Evolutionary conservation across 2,113 vertebrate species (phyloP).

Genomic region (Camelus dromedarius): DNA sequence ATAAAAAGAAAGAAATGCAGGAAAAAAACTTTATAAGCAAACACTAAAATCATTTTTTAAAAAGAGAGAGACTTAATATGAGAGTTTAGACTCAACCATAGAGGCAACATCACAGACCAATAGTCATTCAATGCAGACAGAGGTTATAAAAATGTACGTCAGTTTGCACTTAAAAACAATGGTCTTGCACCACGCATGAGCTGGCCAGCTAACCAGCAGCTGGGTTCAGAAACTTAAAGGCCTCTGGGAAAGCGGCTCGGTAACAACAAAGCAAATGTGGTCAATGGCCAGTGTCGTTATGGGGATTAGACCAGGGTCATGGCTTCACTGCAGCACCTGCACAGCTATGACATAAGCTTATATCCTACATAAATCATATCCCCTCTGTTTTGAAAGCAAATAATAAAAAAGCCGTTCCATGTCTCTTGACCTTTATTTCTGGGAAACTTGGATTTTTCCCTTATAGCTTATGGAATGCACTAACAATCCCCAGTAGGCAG

Average conservation of each 20-base stretch:
- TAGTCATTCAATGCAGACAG: neutral
- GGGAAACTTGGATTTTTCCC: constrained; percentile 84
- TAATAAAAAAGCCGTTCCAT: constrained; percentile 86
- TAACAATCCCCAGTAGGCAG: constrained; percentile 56
- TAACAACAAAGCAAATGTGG: constrained; percentile 86
- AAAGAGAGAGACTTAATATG: neutral
- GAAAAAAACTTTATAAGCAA: neutral
- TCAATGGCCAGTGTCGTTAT: constrained; percentile 77
- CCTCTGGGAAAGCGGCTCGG: constrained; percentile 63
- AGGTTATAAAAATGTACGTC: constrained; percentile 47
- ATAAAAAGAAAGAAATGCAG: neutral
- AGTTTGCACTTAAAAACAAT: constrained; percentile 43
- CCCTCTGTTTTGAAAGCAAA: constrained; percentile 88
- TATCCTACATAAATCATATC: constrained; percentile 89
- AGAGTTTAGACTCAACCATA: neutral
- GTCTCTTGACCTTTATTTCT: constrained; percentile 86
- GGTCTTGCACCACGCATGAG: neutral
- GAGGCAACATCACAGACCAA: neutral
- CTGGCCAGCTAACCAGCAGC: neutral
- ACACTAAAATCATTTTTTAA: neutral
- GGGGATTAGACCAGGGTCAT: constrained; percentile 87
- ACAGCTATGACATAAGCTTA: constrained; percentile 85
- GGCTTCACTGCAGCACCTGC: constrained; percentile 87
- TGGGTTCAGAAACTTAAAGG: neutral
- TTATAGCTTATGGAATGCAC: constrained; percentile 63